Percentiles rank a stretch among this genome's conserved stretches.
phyloP scores from a whole-genome alignment of 1,140 invertebrate species.

The Atta texana region DNA sequence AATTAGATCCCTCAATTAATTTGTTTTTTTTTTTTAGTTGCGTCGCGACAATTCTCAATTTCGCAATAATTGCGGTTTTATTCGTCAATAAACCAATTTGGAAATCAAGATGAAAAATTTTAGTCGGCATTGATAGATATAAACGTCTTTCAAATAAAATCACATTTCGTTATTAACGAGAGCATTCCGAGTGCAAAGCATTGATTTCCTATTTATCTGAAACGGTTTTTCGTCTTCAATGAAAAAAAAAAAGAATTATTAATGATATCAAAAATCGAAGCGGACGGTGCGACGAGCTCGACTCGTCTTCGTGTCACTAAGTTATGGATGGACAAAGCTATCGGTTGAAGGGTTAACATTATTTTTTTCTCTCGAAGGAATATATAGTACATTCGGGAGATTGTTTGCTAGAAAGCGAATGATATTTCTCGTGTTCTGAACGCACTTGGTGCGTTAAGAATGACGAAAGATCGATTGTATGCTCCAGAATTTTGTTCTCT shows the following conservation, averaged over 20 bases:
- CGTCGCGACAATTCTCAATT: background rate
- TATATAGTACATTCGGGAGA: background rate
- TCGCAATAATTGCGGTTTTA: background rate
- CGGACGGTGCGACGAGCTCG: constrained; percentile 38
- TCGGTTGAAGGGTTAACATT: constrained; percentile 47
- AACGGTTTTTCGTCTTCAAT: background rate
- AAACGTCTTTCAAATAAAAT: background rate
- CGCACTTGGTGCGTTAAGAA: background rate
- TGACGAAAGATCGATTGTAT: background rate
- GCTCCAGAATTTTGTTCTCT: background rate
- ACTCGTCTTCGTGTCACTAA: background rate
- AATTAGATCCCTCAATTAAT: background rate
- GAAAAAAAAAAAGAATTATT: constrained; percentile 10
- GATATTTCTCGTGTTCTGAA: background rate
- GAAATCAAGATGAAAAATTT: background rate
- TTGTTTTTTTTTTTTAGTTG: background rate
- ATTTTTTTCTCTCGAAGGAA: background rate
- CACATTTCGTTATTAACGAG: background rate
- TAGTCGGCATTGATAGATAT: background rate
- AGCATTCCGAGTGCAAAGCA: constrained; percentile 21
- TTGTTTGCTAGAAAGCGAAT: constrained; percentile 31
- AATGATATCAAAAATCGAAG: constrained; percentile 42
- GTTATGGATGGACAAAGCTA: constrained; percentile 35
- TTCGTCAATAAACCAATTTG: background rate
- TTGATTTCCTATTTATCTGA: background rate